Percentiles rank a stretch among this genome's conserved stretches.
Evolutionary conservation across 2,797 vertebrate species (phyloP).

Genomic region (Scarus forsteni): DNA sequence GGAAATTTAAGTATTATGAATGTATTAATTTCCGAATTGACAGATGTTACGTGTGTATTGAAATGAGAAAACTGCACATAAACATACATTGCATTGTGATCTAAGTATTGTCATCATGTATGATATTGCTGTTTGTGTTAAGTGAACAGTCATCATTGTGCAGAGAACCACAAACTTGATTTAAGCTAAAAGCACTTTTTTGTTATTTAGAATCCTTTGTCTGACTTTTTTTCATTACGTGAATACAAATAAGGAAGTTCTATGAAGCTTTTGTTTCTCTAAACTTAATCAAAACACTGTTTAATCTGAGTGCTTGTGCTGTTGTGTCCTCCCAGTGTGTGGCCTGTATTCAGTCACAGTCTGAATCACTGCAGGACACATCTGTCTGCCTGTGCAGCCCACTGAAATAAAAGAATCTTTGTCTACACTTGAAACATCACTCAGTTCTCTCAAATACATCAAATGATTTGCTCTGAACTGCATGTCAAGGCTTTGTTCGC

Average conservation of each 20-base stretch:
- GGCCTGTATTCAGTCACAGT: constrained; percentile 14
- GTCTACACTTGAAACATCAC: constrained; percentile 28
- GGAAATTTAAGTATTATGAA: too few species aligned
- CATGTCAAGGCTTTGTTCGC: constrained; percentile 21
- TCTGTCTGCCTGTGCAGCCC: constrained; percentile 18
- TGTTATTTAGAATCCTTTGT: neutral
- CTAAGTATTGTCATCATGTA: too few species aligned
- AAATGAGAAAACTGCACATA: too few species aligned
- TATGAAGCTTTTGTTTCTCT: neutral
- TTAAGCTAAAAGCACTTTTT: neutral
- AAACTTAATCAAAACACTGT: neutral
- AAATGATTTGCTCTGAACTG: constrained; percentile 37
- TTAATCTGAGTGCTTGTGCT: neutral
- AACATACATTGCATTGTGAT: too few species aligned
- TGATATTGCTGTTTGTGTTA: too few species aligned
- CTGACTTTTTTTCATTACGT: neutral
- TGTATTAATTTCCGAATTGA: too few species aligned
- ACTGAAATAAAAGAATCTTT: constrained; percentile 31
- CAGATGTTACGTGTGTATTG: too few species aligned
- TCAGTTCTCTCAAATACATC: constrained; percentile 41
- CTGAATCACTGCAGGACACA: constrained; percentile 9
- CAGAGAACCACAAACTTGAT: neutral
- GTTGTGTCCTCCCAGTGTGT: neutral
- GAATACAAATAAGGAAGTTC: neutral
- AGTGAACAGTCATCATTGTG: too few species aligned